Evolutionary conservation across 2,888 invertebrate genomes (phyloP).

Genomic region (Lycia hirtaria): DNA sequence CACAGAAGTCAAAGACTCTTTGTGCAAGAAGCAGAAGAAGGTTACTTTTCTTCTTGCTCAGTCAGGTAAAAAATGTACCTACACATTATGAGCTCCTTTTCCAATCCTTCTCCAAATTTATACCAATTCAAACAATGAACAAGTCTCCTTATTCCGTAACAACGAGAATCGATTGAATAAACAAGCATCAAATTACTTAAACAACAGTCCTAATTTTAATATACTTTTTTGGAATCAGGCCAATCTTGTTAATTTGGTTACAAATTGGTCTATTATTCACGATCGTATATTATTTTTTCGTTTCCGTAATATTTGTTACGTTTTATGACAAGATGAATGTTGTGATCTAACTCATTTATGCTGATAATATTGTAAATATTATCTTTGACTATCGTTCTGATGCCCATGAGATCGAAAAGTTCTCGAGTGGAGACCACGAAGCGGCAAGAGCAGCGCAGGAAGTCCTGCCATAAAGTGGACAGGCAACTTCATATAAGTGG

Average conservation of each 20-base stretch:
- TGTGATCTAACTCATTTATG: neutral
- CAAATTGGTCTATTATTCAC: conserved; percentile 51
- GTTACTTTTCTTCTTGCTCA: too few species aligned
- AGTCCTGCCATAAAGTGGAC: too few species aligned
- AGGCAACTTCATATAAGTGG: too few species aligned
- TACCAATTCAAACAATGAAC: neutral
- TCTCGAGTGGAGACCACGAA: too few species aligned
- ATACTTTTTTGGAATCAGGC: conserved; percentile 48
- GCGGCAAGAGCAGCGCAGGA: too few species aligned
- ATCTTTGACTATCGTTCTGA: too few species aligned
- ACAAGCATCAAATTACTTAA: conserved; percentile 30
- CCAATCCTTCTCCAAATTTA: neutral
- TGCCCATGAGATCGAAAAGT: too few species aligned
- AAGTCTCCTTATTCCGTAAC: neutral
- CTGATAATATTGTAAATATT: neutral
- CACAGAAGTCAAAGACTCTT: too few species aligned
- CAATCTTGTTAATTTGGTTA: conserved; percentile 53
- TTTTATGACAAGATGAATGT: neutral
- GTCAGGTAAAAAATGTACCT: too few species aligned
- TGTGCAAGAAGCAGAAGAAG: too few species aligned
- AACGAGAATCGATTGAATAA: conserved; percentile 7
- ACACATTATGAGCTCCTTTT: neutral
- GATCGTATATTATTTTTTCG: conserved; percentile 9
- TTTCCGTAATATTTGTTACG: neutral
- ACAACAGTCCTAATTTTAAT: conserved; percentile 45